These are phyloP conservation scores for Eulemur rubriventer DNA, from an alignment of 2,797 vertebrate genomes.

Conservation along the genomic window DNA sequence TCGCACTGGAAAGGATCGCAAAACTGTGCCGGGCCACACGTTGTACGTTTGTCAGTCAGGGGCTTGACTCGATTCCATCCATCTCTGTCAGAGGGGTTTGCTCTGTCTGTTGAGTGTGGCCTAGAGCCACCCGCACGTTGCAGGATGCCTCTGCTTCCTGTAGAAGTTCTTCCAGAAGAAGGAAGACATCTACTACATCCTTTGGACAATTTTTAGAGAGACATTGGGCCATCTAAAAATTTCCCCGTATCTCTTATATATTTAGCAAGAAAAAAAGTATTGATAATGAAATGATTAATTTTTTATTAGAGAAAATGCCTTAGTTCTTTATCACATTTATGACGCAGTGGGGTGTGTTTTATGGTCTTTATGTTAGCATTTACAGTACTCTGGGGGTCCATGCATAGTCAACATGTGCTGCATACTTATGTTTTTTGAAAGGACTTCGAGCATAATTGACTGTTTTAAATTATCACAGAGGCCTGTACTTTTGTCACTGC, in stretches of 20 bases:
- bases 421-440: background rate
- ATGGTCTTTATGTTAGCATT: background rate
- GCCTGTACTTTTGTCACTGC: background rate
- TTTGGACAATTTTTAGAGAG: background rate
- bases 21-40: background rate
- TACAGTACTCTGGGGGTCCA: background rate
- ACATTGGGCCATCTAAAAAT: background rate
- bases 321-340: background rate
- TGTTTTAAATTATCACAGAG: background rate
- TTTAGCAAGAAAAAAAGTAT: background rate
- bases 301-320: background rate
- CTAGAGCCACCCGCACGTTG: rapidly evolving
- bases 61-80: background rate
- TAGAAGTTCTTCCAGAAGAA: background rate
- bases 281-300: background rate
- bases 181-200: background rate
- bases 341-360: background rate
- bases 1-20: background rate
- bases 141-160: background rate
- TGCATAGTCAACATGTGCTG: background rate
- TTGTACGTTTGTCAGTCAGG: background rate
- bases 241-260: background rate
- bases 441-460: background rate
- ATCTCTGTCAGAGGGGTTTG: background rate
- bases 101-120: rapidly evolving